Evolutionary conservation across 2,888 invertebrate genomes (phyloP).

Genomic region (Abscondita cerata): DNA sequence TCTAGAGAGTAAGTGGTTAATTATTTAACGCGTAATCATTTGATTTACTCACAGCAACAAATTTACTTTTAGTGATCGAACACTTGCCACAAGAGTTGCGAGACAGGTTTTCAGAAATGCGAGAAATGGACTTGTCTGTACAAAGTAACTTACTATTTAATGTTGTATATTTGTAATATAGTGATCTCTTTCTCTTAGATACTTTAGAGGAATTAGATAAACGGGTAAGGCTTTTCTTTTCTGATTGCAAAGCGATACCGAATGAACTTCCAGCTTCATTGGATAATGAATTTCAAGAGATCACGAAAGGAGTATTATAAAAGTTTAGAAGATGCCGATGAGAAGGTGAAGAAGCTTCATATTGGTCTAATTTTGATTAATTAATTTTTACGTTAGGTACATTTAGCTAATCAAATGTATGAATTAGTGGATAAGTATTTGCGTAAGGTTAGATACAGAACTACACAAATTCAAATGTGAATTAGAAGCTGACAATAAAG

Average conservation of each 20-base stretch:
- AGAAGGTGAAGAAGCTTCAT: conserved; percentile 68
- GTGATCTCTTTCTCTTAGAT: conserved; percentile 63
- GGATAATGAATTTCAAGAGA: conserved; percentile 83
- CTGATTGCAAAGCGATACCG: conserved; percentile 73
- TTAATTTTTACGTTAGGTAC: conserved; percentile 58
- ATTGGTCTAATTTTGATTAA: too few relatives aligned
- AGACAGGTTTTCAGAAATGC: conserved; percentile 97
- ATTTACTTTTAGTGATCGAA: conserved; percentile 85
- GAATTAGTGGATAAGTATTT: conserved; percentile 94
- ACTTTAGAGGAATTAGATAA: conserved; percentile 93
- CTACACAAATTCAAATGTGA: conserved; percentile 98
- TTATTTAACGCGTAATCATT: too few relatives aligned
- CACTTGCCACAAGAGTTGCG: conserved; percentile 96
- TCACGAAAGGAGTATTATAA: conserved; percentile 89
- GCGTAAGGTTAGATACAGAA: conserved; percentile 85
- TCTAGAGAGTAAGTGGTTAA: conserved; percentile 86
- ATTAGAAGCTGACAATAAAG: conserved; percentile 97
- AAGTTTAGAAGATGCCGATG: conserved; percentile 93
- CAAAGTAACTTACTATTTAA: too few relatives aligned
- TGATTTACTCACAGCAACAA: too few relatives aligned
- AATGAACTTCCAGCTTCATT: conserved; percentile 76
- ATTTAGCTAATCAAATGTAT: conserved; percentile 92
- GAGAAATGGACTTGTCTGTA: conserved; percentile 96
- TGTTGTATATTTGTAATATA: too few relatives aligned
- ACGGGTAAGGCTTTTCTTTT: conserved; percentile 85